A percentile compares a stretch with the other conserved stretches of the same genome.
phyloP scores from a whole-genome alignment of 2,888 invertebrate genomes.

The Didymodactylos carnosus region DNA sequence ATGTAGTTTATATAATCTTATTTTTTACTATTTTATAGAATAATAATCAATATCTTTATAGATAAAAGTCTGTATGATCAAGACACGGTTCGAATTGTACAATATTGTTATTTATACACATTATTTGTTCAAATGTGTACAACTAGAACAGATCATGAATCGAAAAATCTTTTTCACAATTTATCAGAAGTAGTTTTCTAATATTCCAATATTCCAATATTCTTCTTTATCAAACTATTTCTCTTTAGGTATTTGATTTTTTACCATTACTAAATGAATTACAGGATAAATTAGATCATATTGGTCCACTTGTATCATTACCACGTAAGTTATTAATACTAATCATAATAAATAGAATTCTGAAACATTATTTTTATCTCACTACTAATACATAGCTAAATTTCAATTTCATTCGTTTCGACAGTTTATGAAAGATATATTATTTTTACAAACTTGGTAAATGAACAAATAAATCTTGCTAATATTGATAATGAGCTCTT shows the following conservation, averaged over 20 bases:
- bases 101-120: not conserved
- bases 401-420: too few species aligned
- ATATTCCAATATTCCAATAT: not conserved
- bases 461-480: too few species aligned
- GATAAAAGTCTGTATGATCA: not conserved
- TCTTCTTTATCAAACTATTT: not conserved
- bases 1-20: not conserved
- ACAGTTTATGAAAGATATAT: too few species aligned
- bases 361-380: too few species aligned
- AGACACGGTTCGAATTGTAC: not conserved
- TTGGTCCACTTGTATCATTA: not conserved
- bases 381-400: too few species aligned
- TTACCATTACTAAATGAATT: not conserved
- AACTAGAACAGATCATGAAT: not conserved
- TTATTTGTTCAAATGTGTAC: not conserved
- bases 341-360: too few species aligned
- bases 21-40: not conserved
- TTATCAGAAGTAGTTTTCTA: not conserved
- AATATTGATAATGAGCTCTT: too few species aligned
- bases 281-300: not conserved
- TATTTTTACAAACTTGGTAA: too few species aligned
- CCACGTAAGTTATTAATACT: not conserved
- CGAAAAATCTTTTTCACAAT: not conserved
- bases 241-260: not conserved
- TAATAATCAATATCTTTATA: not conserved